These are phyloP conservation scores for Cariama cristata DNA, from an alignment of 2,113 vertebrate species.

Conservation along the genomic window DNA sequence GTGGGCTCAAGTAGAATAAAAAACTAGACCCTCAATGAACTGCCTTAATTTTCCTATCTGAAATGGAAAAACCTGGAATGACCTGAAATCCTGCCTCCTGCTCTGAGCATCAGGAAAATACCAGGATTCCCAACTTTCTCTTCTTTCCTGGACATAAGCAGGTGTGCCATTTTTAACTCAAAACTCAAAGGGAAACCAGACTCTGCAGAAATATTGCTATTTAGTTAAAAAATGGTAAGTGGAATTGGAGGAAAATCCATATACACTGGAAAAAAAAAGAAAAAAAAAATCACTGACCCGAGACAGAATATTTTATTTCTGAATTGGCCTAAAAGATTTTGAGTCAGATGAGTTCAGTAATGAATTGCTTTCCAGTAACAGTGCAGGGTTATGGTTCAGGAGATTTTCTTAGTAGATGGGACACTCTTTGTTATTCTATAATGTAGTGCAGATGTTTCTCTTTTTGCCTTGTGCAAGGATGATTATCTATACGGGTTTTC, in stretches of 20 bases:
- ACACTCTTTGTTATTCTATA: slow-evolving; percentile 16
- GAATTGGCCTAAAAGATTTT: background rate
- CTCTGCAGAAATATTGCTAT: background rate
- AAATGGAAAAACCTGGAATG: background rate
- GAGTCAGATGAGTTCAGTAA: slow-evolving; percentile 22
- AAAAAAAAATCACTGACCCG: background rate
- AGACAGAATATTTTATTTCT: background rate
- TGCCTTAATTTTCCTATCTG: background rate
- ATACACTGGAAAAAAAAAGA: background rate
- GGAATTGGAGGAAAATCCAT: background rate
- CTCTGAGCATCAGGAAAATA: background rate
- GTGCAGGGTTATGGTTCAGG: background rate
- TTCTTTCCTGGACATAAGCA: background rate
- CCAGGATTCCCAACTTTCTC: background rate
- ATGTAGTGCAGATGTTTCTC: slow-evolving; percentile 43
- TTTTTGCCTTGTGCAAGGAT: background rate
- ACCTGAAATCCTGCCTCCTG: background rate
- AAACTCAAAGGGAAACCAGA: background rate
- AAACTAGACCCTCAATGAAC: background rate
- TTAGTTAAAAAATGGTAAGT: background rate
- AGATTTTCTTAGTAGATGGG: slow-evolving; percentile 26
- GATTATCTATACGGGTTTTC: background rate
- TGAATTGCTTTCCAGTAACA: slow-evolving; percentile 24
- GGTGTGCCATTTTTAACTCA: background rate
- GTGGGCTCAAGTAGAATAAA: background rate